Evolutionary conservation across 2,888 invertebrate species (phyloP), one percentile per base, ranked within the genome.

Genomic region (Brachyptera putata): DNA sequence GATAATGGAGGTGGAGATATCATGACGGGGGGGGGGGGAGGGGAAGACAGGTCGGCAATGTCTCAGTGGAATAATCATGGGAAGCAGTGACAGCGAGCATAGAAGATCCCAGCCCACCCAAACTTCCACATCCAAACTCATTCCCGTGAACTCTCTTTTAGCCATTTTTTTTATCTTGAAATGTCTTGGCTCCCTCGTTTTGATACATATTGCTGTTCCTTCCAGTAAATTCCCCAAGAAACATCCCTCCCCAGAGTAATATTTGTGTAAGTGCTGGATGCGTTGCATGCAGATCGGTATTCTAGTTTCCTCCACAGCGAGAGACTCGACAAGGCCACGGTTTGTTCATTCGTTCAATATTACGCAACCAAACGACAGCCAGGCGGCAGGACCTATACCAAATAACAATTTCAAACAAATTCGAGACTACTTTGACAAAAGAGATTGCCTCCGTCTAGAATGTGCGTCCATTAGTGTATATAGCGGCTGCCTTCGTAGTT

Each of bases 21-120:
- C 5, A 21, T n/a, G n/a, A n/a, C 34, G 53, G 53, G 34, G 36
- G 36, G 34, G 36, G 11, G 53, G 53, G 21, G 7, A 36, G 34
- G 36, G 36, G 36, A 53, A 53, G 53, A 36, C 53, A 53, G 36
- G 36, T 53, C 34, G 53, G 53, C 53, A 36, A 53, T 53, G 36
- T 53, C 53, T 53, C 53, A 53, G 53, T 53, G 53, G 53, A 53
- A 53, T 53, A 53, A 53, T 53, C 53, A 53, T 53, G 53, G 53
- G 53, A 21, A 18, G 21, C 53, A 53, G 36, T 53, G 53, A 53
- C 53, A 53, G 53, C n/a, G 18, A n/a, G n/a, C n/a, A 4, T 9
- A 36, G n/a, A n/a, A 53, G 11, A 53, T 53, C 53, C 53, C 53
- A 53, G 9, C 30, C 30, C 30, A 30, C 30, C 30, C 5, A 30